Evolutionary conservation across 2,113 vertebrate genomes (phyloP).

Genomic region (Cynopterus brachyotis): DNA sequence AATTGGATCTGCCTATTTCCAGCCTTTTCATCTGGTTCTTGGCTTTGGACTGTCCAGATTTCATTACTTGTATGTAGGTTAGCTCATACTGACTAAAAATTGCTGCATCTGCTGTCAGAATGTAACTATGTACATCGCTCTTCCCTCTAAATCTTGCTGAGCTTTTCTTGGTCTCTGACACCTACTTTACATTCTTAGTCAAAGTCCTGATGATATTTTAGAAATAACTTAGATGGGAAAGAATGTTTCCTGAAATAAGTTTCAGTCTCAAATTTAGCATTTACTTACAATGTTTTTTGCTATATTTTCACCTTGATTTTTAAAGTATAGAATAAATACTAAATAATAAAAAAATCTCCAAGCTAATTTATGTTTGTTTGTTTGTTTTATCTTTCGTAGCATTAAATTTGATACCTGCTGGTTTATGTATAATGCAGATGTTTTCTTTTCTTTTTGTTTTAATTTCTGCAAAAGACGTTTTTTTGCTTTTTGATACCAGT

Average conservation of each 20-base stretch:
- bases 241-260: slow-evolving; percentile 29
- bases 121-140: background rate
- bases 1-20: slow-evolving; percentile 1
- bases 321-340: background rate
- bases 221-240: background rate
- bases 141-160: background rate
- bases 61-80: slow-evolving; percentile 39
- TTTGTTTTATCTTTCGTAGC: slow-evolving; percentile 2
- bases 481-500: slow-evolving; percentile 30
- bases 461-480: slow-evolving; percentile 49
- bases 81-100: slow-evolving; percentile 29
- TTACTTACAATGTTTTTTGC: background rate
- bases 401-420: slow-evolving; percentile 31
- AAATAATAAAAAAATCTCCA: background rate
- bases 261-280: background rate
- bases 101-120: background rate
- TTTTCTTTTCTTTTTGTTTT: slow-evolving; percentile 38
- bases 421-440: slow-evolving; percentile 13
- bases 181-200: background rate
- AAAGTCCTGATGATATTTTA: slow-evolving; percentile 10
- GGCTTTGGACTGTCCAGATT: background rate
- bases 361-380: slow-evolving; percentile 22
- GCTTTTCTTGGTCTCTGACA: background rate
- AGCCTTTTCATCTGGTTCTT: background rate
- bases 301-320: background rate